A percentile compares a stretch with the other conserved stretches of the same genome.
phyloP scores from a whole-genome alignment of 2,888 invertebrate species.

The Helobdella robusta region DNA sequence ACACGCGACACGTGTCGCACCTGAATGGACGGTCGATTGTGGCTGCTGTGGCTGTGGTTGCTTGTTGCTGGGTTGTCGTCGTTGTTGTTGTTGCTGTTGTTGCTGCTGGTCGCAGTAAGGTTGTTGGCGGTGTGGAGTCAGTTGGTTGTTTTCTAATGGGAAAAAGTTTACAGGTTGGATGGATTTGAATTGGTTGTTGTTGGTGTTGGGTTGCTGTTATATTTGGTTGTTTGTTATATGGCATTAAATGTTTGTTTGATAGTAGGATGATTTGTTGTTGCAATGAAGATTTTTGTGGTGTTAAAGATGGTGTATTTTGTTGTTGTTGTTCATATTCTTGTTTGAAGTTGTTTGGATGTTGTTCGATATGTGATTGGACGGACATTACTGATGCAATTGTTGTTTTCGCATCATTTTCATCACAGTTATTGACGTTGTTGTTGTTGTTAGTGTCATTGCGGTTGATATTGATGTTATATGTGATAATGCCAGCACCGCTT shows the following conservation, averaged over 20 bases:
- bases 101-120: too few species aligned
- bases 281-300: too few species aligned
- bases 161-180: neutral
- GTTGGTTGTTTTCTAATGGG: too few species aligned
- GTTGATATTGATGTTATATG: too few species aligned
- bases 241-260: too few species aligned
- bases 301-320: neutral
- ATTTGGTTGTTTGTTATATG: neutral
- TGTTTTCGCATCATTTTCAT: too few species aligned
- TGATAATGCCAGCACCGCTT: too few species aligned
- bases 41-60: neutral
- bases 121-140: too few species aligned
- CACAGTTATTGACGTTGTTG: too few species aligned
- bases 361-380: neutral
- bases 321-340: neutral
- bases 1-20: conserved; percentile 33
- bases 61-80: neutral
- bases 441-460: too few species aligned
- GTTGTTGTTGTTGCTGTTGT: neutral
- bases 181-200: neutral
- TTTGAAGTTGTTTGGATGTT: neutral
- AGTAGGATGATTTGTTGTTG: too few species aligned
- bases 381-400: too few species aligned
- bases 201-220: neutral
- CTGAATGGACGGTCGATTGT: conserved; percentile 27